Percentiles rank a stretch among this genome's conserved stretches.
These are phyloP conservation scores for Seriola aureovittata DNA, from an alignment of 2,113 vertebrate genomes.

Conservation along the genomic window DNA sequence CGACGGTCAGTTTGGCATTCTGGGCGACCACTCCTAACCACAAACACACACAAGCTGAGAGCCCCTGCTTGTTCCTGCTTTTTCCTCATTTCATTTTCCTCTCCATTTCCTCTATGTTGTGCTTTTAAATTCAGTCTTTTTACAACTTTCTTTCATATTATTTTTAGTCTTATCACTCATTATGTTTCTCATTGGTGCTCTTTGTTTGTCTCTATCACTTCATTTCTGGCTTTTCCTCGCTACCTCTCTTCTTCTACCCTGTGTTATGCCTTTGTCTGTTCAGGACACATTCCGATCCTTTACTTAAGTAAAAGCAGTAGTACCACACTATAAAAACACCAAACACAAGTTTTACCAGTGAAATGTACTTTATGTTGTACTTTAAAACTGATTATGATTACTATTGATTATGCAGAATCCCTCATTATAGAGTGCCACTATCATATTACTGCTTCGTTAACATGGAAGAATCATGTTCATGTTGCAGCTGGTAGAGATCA, in stretches of 20 bases:
- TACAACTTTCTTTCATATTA: neutral
- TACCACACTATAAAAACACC: neutral
- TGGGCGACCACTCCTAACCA: constrained; percentile 56
- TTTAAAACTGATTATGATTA: neutral
- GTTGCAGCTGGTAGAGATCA: neutral
- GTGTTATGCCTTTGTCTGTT: neutral
- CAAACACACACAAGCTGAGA: constrained; percentile 40
- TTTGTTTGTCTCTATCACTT: neutral
- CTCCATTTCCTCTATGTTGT: neutral
- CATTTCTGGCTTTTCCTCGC: neutral
- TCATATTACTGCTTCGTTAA: neutral
- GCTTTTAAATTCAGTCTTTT: neutral
- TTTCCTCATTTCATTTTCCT: constrained; percentile 12
- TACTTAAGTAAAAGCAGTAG: neutral
- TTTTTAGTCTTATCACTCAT: constrained; percentile 1
- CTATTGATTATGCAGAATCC: neutral
- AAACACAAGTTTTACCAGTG: neutral
- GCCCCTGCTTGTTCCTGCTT: constrained; percentile 18
- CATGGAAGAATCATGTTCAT: neutral
- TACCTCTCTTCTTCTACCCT: neutral
- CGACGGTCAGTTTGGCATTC: constrained; percentile 79
- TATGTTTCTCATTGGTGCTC: neutral
- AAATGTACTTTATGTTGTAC: neutral
- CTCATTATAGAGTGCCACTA: neutral
- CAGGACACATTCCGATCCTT: neutral